Conservation (phyloP, 2,113 vertebrate genomes). For the Zeus faber region DNA sequence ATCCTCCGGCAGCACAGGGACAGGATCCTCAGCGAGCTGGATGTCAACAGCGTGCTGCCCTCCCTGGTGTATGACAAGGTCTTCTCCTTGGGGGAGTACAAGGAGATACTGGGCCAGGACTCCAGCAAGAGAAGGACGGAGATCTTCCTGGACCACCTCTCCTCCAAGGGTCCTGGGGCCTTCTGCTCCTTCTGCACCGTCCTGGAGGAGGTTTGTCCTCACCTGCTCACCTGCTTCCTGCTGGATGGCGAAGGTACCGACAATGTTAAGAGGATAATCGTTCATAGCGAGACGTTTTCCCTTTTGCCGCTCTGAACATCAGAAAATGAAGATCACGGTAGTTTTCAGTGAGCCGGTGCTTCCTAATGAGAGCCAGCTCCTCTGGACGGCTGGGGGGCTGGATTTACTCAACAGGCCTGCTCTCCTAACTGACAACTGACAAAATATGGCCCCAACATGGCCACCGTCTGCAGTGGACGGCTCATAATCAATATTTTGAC, state of each 20-base stretch:
- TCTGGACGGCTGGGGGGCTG: constrained; percentile 60
- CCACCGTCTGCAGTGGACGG: constrained; percentile 19
- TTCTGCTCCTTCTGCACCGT: constrained; percentile 84
- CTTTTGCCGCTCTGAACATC: no score
- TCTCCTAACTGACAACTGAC: constrained; percentile 50
- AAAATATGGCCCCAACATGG: constrained; percentile 63
- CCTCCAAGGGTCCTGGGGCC: constrained; percentile 80
- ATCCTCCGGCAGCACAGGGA: constrained; percentile 77
- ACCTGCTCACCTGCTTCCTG: constrained; percentile 85
- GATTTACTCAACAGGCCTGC: constrained; percentile 60
- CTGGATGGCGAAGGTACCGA: constrained; percentile 84
- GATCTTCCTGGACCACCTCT: constrained; percentile 82
- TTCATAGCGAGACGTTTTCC: no score
- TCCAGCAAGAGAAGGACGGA: constrained; percentile 72
- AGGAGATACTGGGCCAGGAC: constrained; percentile 80
- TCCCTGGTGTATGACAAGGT: constrained; percentile 82
- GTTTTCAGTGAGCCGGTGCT: constrained; percentile 45
- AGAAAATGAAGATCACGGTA: constrained; percentile 31
- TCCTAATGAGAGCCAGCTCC: constrained; percentile 61
- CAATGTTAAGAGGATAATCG: no score
- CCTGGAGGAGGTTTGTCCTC: constrained; percentile 86
- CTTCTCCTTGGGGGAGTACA: constrained; percentile 86
- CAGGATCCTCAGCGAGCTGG: constrained; percentile 79
- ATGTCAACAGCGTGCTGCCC: constrained; percentile 80
- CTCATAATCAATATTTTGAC: constrained; percentile 33